phyloP scores from a whole-genome alignment of 1,140 invertebrate genomes.

The Neuroterus valhalla region DNA sequence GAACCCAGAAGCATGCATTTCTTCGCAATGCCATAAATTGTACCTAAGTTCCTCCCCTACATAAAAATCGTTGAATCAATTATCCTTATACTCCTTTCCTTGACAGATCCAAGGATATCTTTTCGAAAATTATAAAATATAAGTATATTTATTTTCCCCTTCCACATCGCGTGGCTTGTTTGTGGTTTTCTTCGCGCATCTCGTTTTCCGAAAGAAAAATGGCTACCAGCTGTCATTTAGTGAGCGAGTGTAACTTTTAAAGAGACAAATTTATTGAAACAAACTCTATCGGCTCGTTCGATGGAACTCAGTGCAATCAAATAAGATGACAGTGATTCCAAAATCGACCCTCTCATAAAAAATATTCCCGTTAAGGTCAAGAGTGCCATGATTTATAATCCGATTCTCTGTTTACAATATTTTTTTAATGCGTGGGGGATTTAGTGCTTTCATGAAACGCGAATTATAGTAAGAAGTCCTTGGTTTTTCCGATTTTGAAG shows the following conservation, averaged over 20 bases:
- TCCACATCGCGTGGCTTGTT: slow-evolving; percentile 57
- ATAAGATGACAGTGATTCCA: slow-evolving; percentile 49
- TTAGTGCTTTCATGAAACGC: neutral
- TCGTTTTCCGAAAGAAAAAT: slow-evolving; percentile 66
- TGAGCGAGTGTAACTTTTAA: slow-evolving; percentile 56
- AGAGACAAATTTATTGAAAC: slow-evolving; percentile 45
- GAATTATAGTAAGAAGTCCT: neutral
- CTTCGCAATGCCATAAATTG: too few species aligned
- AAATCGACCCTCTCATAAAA: slow-evolving; percentile 35
- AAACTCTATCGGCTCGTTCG: neutral
- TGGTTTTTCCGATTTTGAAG: neutral
- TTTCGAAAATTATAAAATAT: too few species aligned
- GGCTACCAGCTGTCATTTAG: slow-evolving; percentile 68
- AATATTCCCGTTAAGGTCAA: slow-evolving; percentile 21
- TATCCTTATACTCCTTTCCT: too few species aligned
- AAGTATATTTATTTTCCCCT: slow-evolving; percentile 32
- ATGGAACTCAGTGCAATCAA: slow-evolving; percentile 55
- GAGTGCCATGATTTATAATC: slow-evolving; percentile 62
- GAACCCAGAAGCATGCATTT: too few species aligned
- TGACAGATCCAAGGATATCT: too few species aligned
- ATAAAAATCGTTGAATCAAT: too few species aligned
- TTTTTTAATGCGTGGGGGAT: slow-evolving; percentile 34
- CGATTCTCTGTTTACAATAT: slow-evolving; percentile 60
- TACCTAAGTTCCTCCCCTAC: too few species aligned
- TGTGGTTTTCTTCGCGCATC: slow-evolving; percentile 59